Percentiles rank a stretch among this genome's conserved stretches.
phyloP scores from a whole-genome alignment of 2,113 vertebrate species.

The Phaethornis superciliosus region DNA sequence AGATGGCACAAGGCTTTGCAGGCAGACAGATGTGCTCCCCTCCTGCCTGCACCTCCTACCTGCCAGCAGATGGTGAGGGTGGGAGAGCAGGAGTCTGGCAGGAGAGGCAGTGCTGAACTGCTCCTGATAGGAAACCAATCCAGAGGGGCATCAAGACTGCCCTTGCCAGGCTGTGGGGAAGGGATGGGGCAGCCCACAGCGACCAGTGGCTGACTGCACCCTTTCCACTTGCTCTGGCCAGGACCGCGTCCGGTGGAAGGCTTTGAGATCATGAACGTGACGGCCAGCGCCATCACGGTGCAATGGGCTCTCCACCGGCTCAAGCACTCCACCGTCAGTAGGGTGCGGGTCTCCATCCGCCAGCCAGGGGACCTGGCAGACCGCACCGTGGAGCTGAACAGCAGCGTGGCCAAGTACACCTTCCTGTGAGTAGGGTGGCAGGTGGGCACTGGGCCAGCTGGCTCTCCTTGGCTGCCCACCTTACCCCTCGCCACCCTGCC shows the following conservation, averaged over 20 bases:
- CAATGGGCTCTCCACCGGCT: slow-evolving; percentile 85
- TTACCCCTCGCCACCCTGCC: not conserved
- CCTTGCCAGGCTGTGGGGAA: accelerated
- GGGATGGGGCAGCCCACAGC: accelerated
- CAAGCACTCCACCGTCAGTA: slow-evolving; percentile 82
- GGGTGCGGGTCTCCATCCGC: slow-evolving; percentile 84
- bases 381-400: slow-evolving; percentile 83
- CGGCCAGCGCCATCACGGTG: slow-evolving; percentile 86
- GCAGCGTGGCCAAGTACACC: slow-evolving; percentile 80
- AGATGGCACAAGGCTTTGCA: not conserved
- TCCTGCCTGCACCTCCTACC: accelerated
- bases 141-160: not conserved
- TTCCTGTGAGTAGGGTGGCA: slow-evolving; percentile 83
- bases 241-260: slow-evolving; percentile 89
- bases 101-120: not conserved
- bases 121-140: not conserved
- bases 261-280: slow-evolving; percentile 86
- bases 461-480: accelerated
- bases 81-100: accelerated
- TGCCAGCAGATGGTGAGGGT: not conserved
- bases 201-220: not conserved
- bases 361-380: slow-evolving; percentile 75
- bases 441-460: accelerated
- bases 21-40: not conserved
- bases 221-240: slow-evolving; percentile 49